Evolutionary conservation across 2,113 vertebrate genomes (phyloP).

Genomic region (Macquaria australasica): DNA sequence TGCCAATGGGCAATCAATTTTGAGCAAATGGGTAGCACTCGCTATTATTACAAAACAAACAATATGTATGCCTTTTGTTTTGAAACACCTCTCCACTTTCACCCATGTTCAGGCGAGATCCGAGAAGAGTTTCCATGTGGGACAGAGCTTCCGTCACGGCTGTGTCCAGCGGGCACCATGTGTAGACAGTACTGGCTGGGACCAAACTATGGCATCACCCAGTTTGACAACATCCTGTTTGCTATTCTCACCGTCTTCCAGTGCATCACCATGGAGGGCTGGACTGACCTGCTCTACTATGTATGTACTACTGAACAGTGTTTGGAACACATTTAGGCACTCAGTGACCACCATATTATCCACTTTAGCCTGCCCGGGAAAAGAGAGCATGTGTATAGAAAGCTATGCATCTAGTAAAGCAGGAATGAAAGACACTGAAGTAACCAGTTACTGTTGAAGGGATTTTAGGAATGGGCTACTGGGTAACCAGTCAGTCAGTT

Average conservation of each 20-base stretch:
- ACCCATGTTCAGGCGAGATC: constrained; percentile 86
- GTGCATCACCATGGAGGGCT: constrained; percentile 98
- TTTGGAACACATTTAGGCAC: background rate
- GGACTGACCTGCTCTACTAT: constrained; percentile 95
- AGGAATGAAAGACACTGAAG: background rate
- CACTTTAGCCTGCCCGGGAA: background rate
- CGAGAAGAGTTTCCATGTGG: constrained; percentile 92
- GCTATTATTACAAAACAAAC: background rate
- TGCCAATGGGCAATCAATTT: background rate
- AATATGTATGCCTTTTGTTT: background rate
- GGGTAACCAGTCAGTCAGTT: background rate
- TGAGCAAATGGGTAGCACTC: background rate
- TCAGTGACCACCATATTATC: background rate
- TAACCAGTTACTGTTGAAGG: background rate
- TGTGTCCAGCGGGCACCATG: constrained; percentile 90
- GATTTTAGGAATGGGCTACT: background rate
- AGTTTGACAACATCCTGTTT: constrained; percentile 97
- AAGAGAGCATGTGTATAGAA: background rate
- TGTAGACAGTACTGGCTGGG: constrained; percentile 93
- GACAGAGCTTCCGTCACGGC: constrained; percentile 86
- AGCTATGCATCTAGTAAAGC: background rate
- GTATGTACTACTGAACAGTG: constrained; percentile 78
- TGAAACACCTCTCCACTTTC: background rate
- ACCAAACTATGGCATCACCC: constrained; percentile 95
- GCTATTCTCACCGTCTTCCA: constrained; percentile 96